Evolutionary conservation across 1,140 invertebrate genomes (phyloP).

Genomic region (Aleiodes sp.): DNA sequence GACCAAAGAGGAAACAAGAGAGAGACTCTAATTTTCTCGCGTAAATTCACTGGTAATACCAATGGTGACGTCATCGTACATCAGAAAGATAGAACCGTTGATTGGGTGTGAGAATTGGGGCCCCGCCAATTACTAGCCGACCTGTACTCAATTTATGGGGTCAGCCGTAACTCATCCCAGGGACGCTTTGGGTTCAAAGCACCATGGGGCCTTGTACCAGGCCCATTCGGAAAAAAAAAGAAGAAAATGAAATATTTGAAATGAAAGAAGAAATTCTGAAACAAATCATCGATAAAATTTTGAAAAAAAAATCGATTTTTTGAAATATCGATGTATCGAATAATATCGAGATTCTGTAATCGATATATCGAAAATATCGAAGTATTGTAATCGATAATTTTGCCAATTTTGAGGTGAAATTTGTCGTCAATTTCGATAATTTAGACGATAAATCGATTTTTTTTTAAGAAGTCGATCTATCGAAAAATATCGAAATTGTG

Average conservation of each 20-base stretch:
- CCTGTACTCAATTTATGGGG: constrained; percentile 56
- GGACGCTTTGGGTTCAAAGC: neutral
- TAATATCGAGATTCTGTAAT: too few species aligned
- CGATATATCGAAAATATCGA: too few species aligned
- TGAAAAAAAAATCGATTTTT: too few species aligned
- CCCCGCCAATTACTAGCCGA: constrained; percentile 57
- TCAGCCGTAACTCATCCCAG: constrained; percentile 53
- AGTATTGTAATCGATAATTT: too few species aligned
- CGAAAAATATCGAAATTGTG: too few species aligned
- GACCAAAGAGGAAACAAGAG: neutral
- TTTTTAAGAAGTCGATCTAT: too few species aligned
- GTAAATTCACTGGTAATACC: constrained; percentile 56
- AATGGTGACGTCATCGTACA: constrained; percentile 59
- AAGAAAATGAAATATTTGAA: neutral
- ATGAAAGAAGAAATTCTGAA: too few species aligned
- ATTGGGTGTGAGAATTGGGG: constrained; percentile 60
- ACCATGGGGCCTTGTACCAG: neutral
- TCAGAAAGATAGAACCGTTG: constrained; percentile 45
- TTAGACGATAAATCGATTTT: too few species aligned
- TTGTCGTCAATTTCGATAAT: too few species aligned
- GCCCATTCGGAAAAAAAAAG: neutral
- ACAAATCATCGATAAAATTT: too few species aligned
- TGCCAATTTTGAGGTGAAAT: too few species aligned
- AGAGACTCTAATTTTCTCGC: constrained; percentile 50
- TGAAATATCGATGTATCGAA: too few species aligned